phyloP scores from a whole-genome alignment of 2,113 vertebrate species.

The Motacilla alba region DNA sequence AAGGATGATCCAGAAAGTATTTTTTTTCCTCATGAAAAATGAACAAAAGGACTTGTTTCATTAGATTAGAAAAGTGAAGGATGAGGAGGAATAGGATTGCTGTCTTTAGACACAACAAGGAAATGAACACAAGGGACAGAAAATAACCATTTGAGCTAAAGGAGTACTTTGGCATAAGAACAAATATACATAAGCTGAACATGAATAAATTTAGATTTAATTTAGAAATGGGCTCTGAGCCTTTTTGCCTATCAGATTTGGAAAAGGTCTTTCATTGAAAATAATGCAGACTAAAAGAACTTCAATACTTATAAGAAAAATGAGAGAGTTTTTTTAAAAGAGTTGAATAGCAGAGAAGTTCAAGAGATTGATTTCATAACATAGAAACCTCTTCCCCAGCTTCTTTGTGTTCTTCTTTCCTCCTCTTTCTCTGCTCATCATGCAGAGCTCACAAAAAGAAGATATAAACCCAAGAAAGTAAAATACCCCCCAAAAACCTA shows the following conservation, averaged over 20 bases:
- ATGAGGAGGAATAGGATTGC: not conserved
- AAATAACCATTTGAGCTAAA: not conserved
- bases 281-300: not conserved
- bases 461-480: not conserved
- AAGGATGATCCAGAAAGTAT: not conserved
- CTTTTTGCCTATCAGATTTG: not conserved
- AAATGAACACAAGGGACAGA: not conserved
- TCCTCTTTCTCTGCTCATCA: not conserved
- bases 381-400: not conserved
- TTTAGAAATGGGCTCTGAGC: not conserved
- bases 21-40: not conserved
- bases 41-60: not conserved
- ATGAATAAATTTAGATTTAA: conserved; percentile 11
- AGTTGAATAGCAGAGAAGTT: not conserved
- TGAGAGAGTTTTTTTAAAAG: not conserved
- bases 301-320: not conserved
- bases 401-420: not conserved
- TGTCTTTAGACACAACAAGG: not conserved
- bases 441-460: not conserved
- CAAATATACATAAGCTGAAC: not conserved
- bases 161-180: not conserved
- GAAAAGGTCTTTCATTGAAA: not conserved
- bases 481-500: not conserved
- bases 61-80: not conserved
- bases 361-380: not conserved